phyloP scores from a whole-genome alignment of 2,888 invertebrate species.

The Patella caerulea region DNA sequence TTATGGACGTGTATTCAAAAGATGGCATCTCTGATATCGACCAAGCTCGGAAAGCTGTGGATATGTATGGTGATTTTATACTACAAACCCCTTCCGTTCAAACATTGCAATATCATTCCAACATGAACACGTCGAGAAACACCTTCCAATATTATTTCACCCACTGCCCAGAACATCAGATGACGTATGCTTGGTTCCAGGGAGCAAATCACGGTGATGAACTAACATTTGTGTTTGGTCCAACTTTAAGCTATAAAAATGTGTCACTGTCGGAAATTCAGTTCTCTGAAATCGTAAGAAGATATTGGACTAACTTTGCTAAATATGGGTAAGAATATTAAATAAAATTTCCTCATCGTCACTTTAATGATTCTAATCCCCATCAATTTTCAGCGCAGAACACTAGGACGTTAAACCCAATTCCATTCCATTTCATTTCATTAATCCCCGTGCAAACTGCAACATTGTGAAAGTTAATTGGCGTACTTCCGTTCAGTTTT shows the following conservation, averaged over 20 bases:
- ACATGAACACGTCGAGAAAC: not conserved
- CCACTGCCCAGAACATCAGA: not conserved
- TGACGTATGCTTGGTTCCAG: constrained; percentile 19
- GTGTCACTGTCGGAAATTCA: constrained; percentile 77
- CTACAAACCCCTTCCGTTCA: constrained; percentile 29
- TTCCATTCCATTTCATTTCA: no score
- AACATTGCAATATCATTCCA: constrained; percentile 21
- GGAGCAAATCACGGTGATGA: constrained; percentile 31
- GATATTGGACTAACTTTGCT: constrained; percentile 95
- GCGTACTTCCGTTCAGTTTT: no score
- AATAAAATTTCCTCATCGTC: not conserved
- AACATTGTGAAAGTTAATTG: no score
- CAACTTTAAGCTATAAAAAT: not conserved
- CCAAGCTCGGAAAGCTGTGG: constrained; percentile 25
- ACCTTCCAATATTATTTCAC: constrained; percentile 31
- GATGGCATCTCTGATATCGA: constrained; percentile 10
- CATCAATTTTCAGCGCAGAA: not conserved
- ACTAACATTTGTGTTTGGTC: constrained; percentile 69
- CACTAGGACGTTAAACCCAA: no score
- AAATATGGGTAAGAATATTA: constrained; percentile 83
- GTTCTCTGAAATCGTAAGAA: constrained; percentile 88
- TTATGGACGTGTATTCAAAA: constrained; percentile 13
- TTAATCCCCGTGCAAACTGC: no score
- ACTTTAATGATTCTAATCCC: not conserved
- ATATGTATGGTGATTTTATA: constrained; percentile 36